Evolutionary conservation across 2,113 vertebrate genomes (phyloP), one percentile per base, ranked within the genome.

Genomic region (Hippocampus abdominalis): DNA sequence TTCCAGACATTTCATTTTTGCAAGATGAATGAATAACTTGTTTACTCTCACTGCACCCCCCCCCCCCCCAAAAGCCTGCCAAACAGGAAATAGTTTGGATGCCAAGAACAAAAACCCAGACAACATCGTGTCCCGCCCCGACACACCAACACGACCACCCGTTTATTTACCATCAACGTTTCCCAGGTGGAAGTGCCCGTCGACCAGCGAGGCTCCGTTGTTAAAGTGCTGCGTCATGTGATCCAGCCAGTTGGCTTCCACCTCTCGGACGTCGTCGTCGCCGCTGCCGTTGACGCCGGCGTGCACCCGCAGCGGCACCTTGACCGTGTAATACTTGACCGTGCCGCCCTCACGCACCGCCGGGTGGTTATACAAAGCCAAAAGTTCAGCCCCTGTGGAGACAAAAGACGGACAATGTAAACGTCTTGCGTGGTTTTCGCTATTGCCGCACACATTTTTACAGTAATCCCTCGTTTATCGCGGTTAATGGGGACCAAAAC

Each of bases 151-250:
- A 53, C 11, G 46, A 48, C 18, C 46, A 18, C 46, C 46, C 46
- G 16, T 63, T 36, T 32, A 56, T 78, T 74, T 91, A 98, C 96
- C 95, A 12, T 93, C 93, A 71, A 89, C 82, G 69, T 89, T 87
- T 80, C 94, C 92, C 70, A 96, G 94, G 88, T 93, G 91, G 91
- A 96, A 97, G 92, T 96, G 91, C 1, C 95, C 95, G 3, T 98
- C 96, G 42, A 98, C 95, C 83, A 99, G 85, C 0, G 93, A 92
- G 78, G 95, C 94, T 53, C 97, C 97, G 54, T 94, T 97, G 88
- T 95, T 95, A 92, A 99, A 98, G 88, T 99, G 97, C 83, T 98
- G 95, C 0, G 95, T 98, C 96, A 98, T 97, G 91, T 98, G 94
- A 80, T 99, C 96, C 85, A 99, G 86, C 97, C 97, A 99, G 84